These are phyloP conservation scores for Polydrusus cervinus DNA, from an alignment of 2,888 invertebrate species.

Conservation along the genomic window DNA sequence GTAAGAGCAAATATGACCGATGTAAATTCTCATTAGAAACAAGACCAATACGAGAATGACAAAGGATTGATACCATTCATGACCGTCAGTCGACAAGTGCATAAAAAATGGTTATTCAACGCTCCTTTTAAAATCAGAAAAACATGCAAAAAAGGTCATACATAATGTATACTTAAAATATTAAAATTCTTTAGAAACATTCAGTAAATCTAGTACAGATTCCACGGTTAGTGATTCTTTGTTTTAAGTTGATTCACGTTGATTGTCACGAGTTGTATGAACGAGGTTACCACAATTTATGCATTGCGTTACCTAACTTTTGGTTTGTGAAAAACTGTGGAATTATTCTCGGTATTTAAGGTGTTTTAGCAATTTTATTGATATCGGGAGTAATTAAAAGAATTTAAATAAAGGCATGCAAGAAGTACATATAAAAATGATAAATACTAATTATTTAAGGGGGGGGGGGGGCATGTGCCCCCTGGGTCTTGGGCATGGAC, in stretches of 20 bases:
- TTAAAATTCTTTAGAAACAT: constrained; percentile 28
- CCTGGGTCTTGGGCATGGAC: no score
- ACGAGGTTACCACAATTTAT: constrained; percentile 41
- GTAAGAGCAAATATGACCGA: no score
- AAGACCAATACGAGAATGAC: no score
- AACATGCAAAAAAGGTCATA: constrained; percentile 21
- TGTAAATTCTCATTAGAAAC: no score
- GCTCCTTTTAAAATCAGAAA: neutral
- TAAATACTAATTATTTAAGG: no score
- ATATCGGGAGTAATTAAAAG: no score
- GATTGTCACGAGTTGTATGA: constrained; percentile 41
- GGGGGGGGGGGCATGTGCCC: no score
- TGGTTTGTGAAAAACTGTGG: constrained; percentile 5
- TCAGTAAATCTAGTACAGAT: constrained; percentile 37
- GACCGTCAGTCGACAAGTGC: no score
- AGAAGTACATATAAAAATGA: no score
- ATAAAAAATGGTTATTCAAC: neutral
- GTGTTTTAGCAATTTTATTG: neutral
- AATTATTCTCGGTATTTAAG: constrained; percentile 5
- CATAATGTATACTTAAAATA: constrained; percentile 31
- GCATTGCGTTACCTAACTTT: constrained; percentile 42
- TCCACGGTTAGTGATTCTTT: constrained; percentile 47
- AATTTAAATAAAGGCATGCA: no score
- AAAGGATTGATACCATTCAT: no score
- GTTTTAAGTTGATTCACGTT: constrained; percentile 48